Evolutionary conservation across 2,113 vertebrate species (phyloP), one percentile per base, ranked within the genome.

Genomic region (Takifugu flavidus): DNA sequence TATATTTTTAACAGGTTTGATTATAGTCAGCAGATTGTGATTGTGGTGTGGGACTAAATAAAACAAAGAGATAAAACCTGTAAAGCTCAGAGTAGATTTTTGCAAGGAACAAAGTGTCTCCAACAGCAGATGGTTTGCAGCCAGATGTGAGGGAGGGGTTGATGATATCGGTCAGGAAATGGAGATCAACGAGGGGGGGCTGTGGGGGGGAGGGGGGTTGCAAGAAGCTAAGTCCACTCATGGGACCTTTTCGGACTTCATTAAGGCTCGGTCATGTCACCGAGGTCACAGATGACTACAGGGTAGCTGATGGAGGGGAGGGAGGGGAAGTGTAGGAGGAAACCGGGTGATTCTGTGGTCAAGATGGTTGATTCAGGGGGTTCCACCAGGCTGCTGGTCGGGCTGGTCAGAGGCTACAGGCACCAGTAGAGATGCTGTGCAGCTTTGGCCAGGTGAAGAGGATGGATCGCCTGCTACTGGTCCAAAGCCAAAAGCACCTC

Each of bases 71-170:
- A 39, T 39, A 39, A 39, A 39, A 31, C 25, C 15, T 59, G 1
- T 46, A 53, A 50, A 57, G 55, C 68, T 29, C 56, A 63, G 44
- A 45, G 6, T 6, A 28, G 25, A 54, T 57, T 86, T 34, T 68
- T 71, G 43, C 58, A 43, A 42, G 20, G 51, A 49, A 52, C 65
- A 46, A 49, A 61, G 51, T 8, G 61, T 29, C 49, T 69, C 31
- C 53, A 51, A 73, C 27, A 77, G 70, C 75, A 73, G 65, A 80
- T 80, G 82, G 55, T 80, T 75, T 43, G 59, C 51, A 58, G 67
- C 43, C 78, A 83, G 72, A 75, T 81, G 82, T 68, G 45, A 53
- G 62, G 51, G 65, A 54, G 45, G 61, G 15, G 59, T 70, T 65
- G 70, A 64, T 73, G 62, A 65, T 65, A 74, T 56, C 57, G 55